Conservation (phyloP, 1,140 invertebrate species). For the Atta cephalotes region DNA sequence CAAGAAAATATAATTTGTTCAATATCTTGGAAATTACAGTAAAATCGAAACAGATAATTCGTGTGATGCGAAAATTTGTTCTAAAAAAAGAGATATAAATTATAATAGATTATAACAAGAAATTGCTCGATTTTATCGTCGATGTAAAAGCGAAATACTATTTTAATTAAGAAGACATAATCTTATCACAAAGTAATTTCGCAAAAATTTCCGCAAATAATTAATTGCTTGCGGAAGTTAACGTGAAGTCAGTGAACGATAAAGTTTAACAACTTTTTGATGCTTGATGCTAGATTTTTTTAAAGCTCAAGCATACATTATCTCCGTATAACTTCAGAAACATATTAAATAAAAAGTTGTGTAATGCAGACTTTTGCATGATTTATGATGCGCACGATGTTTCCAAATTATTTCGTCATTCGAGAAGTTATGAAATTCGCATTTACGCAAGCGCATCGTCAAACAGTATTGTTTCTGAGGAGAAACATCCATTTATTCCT, state of each 20-base stretch:
- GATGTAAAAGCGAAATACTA: not conserved
- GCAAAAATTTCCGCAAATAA: slow-evolving; percentile 12
- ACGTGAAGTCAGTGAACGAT: not conserved
- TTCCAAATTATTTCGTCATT: slow-evolving; percentile 4
- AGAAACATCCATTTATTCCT: not conserved
- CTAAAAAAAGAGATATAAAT: not conserved
- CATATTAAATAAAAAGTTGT: slow-evolving; percentile 24
- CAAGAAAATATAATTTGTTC: not conserved
- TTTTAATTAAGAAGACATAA: not conserved
- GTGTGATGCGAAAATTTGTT: not conserved
- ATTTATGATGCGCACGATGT: slow-evolving; percentile 2
- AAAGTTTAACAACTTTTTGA: slow-evolving; percentile 8
- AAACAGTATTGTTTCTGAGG: not conserved
- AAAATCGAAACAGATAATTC: not conserved
- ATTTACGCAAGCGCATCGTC: not conserved
- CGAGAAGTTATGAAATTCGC: slow-evolving; percentile 21
- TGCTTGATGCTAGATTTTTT: slow-evolving; percentile 4
- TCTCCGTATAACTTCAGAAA: slow-evolving; percentile 7
- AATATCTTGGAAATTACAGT: not conserved
- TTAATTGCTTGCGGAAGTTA: slow-evolving; percentile 12
- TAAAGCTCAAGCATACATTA: slow-evolving; percentile 23
- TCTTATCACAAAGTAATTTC: not conserved
- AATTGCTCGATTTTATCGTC: not conserved
- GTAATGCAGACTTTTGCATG: slow-evolving; percentile 1
- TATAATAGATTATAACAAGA: not conserved